Percentiles rank a stretch among this genome's conserved stretches.
Evolutionary conservation across 2,113 vertebrate species (phyloP).

Genomic region (Austrofundulus limnaeus): DNA sequence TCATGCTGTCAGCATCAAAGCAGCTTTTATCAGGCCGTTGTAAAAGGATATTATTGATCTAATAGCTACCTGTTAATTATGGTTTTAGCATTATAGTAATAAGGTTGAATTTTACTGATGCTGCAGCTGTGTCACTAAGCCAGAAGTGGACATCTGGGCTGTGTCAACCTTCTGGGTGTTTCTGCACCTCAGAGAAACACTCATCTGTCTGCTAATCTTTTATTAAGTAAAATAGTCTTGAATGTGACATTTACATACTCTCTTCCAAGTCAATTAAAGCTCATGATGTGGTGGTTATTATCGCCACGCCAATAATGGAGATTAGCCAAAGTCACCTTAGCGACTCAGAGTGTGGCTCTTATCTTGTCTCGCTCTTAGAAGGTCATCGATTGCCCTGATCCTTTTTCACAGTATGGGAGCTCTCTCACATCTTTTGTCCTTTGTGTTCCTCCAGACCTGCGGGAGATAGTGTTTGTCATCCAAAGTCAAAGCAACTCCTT

Average conservation of each 20-base stretch:
- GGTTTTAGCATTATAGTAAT: slow-evolving; percentile 7
- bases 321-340: slow-evolving; percentile 55
- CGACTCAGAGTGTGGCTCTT: slow-evolving; percentile 36
- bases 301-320: slow-evolving; percentile 47
- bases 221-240: slow-evolving; percentile 45
- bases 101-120: slow-evolving; percentile 17
- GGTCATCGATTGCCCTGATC: slow-evolving; percentile 57
- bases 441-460: slow-evolving; percentile 81
- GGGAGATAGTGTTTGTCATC: slow-evolving; percentile 91
- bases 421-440: slow-evolving; percentile 39
- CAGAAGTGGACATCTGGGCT: slow-evolving; percentile 45
- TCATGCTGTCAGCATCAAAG: slow-evolving; percentile 19
- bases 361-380: slow-evolving; percentile 46
- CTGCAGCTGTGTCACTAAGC: slow-evolving; percentile 14
- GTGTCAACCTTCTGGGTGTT: slow-evolving; percentile 38
- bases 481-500: slow-evolving; percentile 95
- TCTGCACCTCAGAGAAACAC: slow-evolving; percentile 20
- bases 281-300: slow-evolving; percentile 52
- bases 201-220: slow-evolving; percentile 55
- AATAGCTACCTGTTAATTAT: slow-evolving; percentile 25
- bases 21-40: slow-evolving; percentile 21
- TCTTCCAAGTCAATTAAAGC: slow-evolving; percentile 52
- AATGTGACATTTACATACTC: slow-evolving; percentile 59
- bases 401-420: slow-evolving; percentile 39
- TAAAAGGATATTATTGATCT: slow-evolving; percentile 18